Percentiles rank a stretch among this genome's conserved stretches.
Evolutionary conservation across 23 tunicate species (phyloP).

Genomic region (Pegea sp.): DNA sequence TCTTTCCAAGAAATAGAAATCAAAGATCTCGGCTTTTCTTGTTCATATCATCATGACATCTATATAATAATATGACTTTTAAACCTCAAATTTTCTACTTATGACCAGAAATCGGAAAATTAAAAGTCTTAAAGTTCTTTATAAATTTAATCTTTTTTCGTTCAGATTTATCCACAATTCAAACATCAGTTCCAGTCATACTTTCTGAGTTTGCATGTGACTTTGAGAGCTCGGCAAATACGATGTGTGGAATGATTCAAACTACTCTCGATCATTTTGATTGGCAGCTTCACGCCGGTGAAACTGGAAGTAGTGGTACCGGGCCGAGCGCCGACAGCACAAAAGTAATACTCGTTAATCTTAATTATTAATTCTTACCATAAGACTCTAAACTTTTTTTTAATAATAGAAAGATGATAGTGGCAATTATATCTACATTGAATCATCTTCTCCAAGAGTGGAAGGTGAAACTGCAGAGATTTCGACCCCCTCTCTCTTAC

Average conservation of each 20-base stretch:
- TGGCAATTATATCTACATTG: slow-evolving; percentile 62
- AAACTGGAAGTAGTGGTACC: slow-evolving; percentile 58
- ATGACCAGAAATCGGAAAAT: no score
- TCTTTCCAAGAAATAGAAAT: no score
- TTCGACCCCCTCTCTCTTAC: slow-evolving; percentile 20
- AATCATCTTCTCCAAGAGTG: slow-evolving; percentile 57
- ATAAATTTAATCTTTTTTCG: not conserved
- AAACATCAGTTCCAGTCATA: not conserved
- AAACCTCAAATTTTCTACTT: no score
- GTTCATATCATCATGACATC: no score
- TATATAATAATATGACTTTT: no score
- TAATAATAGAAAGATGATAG: slow-evolving; percentile 43
- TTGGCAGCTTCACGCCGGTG: slow-evolving; percentile 45
- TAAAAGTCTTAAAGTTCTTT: not conserved
- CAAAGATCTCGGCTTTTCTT: no score
- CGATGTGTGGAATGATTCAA: slow-evolving; percentile 20
- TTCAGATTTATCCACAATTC: not conserved
- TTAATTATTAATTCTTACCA: not conserved
- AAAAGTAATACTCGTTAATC: slow-evolving; percentile 8
- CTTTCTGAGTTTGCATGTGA: slow-evolving; percentile 19
- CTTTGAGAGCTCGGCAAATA: slow-evolving; percentile 16
- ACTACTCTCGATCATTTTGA: slow-evolving; percentile 42
- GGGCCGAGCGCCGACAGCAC: slow-evolving; percentile 69
- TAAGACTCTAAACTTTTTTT: no score
- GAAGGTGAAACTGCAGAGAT: slow-evolving; percentile 30